These are phyloP conservation scores for Daubentonia madagascariensis DNA, from an alignment of 2,113 vertebrate species.

Conservation along the genomic window DNA sequence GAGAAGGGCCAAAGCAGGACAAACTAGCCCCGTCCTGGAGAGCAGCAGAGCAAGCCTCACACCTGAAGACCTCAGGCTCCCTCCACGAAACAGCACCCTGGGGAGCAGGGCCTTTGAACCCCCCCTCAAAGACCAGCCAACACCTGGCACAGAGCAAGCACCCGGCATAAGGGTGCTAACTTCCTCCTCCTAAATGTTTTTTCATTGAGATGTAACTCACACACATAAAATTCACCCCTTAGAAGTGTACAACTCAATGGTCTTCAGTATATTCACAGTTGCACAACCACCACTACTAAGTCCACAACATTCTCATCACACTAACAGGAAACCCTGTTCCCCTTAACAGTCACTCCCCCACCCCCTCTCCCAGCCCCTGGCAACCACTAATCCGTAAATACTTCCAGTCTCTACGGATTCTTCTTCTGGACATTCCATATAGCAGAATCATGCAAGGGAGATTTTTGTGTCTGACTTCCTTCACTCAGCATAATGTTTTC, in stretches of 20 bases:
- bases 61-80: background rate
- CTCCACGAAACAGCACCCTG: fast-evolving
- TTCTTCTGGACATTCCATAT: fast-evolving
- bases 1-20: background rate
- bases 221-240: background rate
- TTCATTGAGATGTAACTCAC: no score
- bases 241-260: background rate
- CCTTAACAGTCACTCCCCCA: background rate
- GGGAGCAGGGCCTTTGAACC: background rate
- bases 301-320: background rate
- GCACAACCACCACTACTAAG: no score
- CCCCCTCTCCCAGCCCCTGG: fast-evolving
- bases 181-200: fast-evolving
- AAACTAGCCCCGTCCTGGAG: no score
- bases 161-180: no score
- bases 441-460: fast-evolving
- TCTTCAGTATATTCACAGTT: fast-evolving
- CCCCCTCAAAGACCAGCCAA: no score
- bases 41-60: background rate
- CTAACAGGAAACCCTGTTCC: background rate
- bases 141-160: background rate
- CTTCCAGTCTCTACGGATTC: background rate
- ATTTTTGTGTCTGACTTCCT: background rate
- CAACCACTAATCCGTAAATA: background rate
- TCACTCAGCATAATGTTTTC: fast-evolving